Conservation (phyloP, 2,113 vertebrate species). For the Ictidomys tridecemlineatus region DNA sequence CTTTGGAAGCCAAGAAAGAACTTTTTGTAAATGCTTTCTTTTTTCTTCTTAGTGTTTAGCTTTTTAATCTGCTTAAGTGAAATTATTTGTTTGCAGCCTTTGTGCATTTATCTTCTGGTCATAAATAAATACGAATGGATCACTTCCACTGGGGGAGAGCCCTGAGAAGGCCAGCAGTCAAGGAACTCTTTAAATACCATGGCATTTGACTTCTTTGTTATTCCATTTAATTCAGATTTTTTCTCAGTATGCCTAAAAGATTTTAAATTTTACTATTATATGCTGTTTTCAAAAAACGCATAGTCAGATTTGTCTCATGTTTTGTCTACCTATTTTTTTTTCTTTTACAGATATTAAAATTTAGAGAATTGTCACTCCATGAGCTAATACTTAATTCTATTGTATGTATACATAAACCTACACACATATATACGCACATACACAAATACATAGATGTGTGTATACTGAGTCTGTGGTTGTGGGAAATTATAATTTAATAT, state of each 20-base stretch:
- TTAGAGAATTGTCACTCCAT: background rate
- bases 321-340: slow-evolving; percentile 24
- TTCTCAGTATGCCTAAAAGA: background rate
- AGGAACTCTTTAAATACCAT: background rate
- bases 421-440: background rate
- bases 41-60: background rate
- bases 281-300: background rate
- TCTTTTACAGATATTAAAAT: background rate
- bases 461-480: background rate
- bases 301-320: background rate
- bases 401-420: background rate
- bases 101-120: background rate
- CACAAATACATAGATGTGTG: background rate
- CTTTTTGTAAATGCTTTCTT: background rate
- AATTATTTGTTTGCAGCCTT: background rate
- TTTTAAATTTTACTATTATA: background rate
- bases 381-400: slow-evolving; percentile 19
- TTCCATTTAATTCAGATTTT: background rate
- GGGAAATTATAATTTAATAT: background rate
- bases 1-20: slow-evolving; percentile 24
- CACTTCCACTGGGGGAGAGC: rapidly evolving
- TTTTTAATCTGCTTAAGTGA: background rate
- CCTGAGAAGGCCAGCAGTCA: background rate
- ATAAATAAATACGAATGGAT: background rate
- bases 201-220: background rate